Evolutionary conservation across 1,140 invertebrate genomes (phyloP), one percentile per base, ranked within the genome.

Genomic region (Pachypeltis micranthus): DNA sequence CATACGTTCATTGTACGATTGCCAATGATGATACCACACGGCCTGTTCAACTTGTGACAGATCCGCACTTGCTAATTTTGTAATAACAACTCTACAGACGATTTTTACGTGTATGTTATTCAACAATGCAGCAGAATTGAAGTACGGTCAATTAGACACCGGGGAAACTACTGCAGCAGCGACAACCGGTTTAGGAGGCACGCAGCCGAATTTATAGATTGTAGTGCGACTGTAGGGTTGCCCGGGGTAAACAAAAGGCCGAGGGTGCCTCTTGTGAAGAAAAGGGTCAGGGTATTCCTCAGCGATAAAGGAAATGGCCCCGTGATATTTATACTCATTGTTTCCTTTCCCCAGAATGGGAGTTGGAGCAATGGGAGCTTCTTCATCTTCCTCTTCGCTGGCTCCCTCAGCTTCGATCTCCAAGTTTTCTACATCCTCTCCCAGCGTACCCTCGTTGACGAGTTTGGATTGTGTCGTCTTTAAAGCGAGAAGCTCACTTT

Each of bases 211-310:
- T 23, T 63, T 65, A 28, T 67, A 68, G 23, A 67, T 62, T 16
- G 59, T 63, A n/a, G 63, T 68, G 26, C 63, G 44, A 14, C 19
- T 31, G 29, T 67, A 68, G 47, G 59, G 25, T 16, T 65, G 60
- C 2, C 67, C 67, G 2, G 67, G 67, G 21, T 61, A 31, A 2
- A 67, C 28, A 16, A 68, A 39, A n/a, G 62, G 55, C 12, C 60
- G 64, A 25, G 63, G 65, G 28, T 64, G 64, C 12, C 54, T 54
- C 26, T 51, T 54, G 60, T 67, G 58, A 23, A 63, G 44, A 1
- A 93, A 75, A 12, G 92, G 87, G 76, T 97, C 88, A 0, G 93
- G 93, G 78, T 85, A 96, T 69, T 88, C 90, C 74, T 96, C 91
- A 0, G 93, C 91, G 74, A 96, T 91, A 28, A 96, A 75, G 70